Evolutionary conservation across 2,113 vertebrate genomes (phyloP), one percentile per base, ranked within the genome.

Genomic region (Gambusia holbrooki): DNA sequence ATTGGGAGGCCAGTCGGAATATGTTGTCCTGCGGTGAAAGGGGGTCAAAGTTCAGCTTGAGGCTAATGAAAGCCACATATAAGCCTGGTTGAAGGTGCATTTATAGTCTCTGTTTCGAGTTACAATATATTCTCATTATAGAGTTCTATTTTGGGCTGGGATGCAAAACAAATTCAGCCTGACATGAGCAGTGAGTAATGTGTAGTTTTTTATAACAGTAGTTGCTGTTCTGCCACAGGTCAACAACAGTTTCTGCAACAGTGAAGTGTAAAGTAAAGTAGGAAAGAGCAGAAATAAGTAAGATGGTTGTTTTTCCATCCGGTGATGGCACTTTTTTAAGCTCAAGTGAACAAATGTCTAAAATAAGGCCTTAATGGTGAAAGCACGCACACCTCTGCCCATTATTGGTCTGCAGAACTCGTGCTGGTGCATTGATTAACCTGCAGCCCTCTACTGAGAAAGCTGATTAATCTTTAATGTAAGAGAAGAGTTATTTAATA

Each of bases 1-100:
- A 97, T 91, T 96, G 94, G 3, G 94, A 94, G 87, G 95, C 95
- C 88, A 99, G 94, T 77, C 95, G 96, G 90, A 99, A 99, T 89
- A 97, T 90, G 87, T 97, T 97, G 84, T 99, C 98, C 98, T 99
- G 92, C 13, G 64, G 27, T 45, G 70, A 72, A 72, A 80, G 64
- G 51, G 85, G 91, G 93, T 85, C 83, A 84, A 62, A 85, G 83
- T 84, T 89, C 77, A 80, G 69, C 78, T 30, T 17, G 75, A 77
- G 69, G 86, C 28, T 81, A 83, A 69, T 19, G 42, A 74, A 79
- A 71, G 74, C 65, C 70, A 76, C 79, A 71, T 65, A 25, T 77
- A 69, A 73, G 80, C 58, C 71, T 8, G 30, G 72, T 58, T 54
- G 71, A 85, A 73, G 35, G 75, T 79, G 40, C 71, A 77, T 73